phyloP scores from a whole-genome alignment of 2,888 invertebrate genomes.

The Pemphredon lugubris region DNA sequence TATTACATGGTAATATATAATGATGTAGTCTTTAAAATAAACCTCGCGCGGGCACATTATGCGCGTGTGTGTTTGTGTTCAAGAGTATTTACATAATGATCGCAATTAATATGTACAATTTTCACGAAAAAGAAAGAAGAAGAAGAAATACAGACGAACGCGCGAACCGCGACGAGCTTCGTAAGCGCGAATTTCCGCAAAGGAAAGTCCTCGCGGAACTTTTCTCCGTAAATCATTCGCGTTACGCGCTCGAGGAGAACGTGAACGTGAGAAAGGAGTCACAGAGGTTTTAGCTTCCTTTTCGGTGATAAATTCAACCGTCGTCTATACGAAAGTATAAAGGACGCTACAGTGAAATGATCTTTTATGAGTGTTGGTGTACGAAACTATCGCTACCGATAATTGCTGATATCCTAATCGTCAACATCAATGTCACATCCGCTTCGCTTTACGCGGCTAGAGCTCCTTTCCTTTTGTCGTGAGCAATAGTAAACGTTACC shows the following conservation, averaged over 20 bases:
- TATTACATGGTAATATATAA: constrained; percentile 76
- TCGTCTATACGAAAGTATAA: constrained; percentile 57
- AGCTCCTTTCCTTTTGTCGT: constrained; percentile 13
- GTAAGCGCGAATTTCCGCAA: constrained; percentile 39
- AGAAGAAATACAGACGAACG: constrained; percentile 57
- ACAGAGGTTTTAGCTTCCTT: constrained; percentile 18
- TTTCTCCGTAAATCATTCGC: constrained; percentile 17
- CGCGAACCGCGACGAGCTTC: constrained; percentile 43
- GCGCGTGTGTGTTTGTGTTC: constrained; percentile 54
- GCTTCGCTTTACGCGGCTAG: constrained; percentile 24
- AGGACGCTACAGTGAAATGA: constrained; percentile 45
- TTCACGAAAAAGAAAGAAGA: constrained; percentile 53
- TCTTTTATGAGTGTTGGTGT: constrained; percentile 32
- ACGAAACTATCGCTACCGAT: constrained; percentile 58
- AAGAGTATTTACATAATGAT: constrained; percentile 77
- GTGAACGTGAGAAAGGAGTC: constrained; percentile 42
- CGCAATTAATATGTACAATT: constrained; percentile 77
- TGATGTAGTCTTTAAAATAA: constrained; percentile 75
- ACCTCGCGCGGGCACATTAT: constrained; percentile 66
- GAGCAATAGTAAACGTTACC: constrained; percentile 31
- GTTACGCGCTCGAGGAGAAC: constrained; percentile 41
- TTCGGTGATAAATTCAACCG: constrained; percentile 28
- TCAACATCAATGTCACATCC: constrained; percentile 48
- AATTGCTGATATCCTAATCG: constrained; percentile 55
- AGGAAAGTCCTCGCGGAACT: constrained; percentile 18